Base-by-base conservation (phyloP, 2,113 vertebrate species). In the Lutjanus erythropterus region DNA sequence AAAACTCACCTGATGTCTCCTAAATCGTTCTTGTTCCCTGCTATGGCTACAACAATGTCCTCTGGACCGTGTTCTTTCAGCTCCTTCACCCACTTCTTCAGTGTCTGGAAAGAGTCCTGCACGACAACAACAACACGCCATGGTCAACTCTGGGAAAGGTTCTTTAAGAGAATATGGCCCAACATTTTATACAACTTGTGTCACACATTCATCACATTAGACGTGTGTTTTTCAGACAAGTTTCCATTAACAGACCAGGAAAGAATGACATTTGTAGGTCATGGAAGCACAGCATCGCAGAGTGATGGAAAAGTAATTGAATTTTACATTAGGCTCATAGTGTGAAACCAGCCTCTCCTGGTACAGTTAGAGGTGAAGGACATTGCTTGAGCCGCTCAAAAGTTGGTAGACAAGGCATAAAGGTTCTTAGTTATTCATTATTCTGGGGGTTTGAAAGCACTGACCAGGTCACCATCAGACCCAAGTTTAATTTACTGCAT, bases 11-110 rank as follows among this genome's bases (percentile, higher is more conserved):
- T 97, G 90, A 98, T 98, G 91, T 99, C 98, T 55, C 97, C 96
- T 88, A 99, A 95, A 88, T 99, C 98, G 74, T 97, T 99, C 89
- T 99, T 99, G 91, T 99, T 99, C 83, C 98, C 98, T 78, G 97
- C 98, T 0, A 99, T 99, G 31, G 97, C 98, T 92, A 99, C 97
- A 18, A 99, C 97, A 35, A 99, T 99, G 91, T 99, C 97, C 86
- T 99, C 97, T 41, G 98, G 98, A 21, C 97, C 98, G 0, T 98
- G 98, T 76, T 99, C 97, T 89, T 98, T 99, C 75, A 99, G 92
- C 86, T 99, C 97, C 90, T 99, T 99, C 75, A 99, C 98, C 98
- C 98, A 99, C 85, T 97, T 99, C 94, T 99, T 99, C 94, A 99
- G 92, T 75, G 97, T 99, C 91, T 98, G 96, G 95, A 99, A 99